Evolutionary conservation across 1,140 invertebrate species (phyloP), one percentile per base, ranked within the genome.

Genomic region (Bombus sylvicola): DNA sequence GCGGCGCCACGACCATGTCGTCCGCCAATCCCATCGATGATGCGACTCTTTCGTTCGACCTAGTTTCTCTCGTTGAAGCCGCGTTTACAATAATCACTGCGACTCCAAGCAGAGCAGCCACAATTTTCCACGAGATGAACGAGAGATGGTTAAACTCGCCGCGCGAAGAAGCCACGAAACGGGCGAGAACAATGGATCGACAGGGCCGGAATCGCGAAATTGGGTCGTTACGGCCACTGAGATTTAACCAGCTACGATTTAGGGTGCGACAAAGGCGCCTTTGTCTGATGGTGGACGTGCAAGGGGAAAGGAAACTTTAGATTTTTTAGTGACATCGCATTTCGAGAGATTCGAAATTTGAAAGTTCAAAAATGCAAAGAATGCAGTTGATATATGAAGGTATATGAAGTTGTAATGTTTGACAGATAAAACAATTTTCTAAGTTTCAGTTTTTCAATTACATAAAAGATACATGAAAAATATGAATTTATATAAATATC

Each of bases 21-120:
- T 25, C 74, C 69, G 43, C 73, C 47, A 22, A 53, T 53, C 57
- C 47, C 31, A 64, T 81, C 71, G 80, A 87, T 83, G 71, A 88
- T 37, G 66, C 74, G 64, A 83, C 47, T 86, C 78, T 87, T 88
- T 78, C 69, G 79, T 76, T 80, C 69, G n/a, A 53, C 73, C 69
- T 79, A 31, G 59, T 87, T 53, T 22, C 47, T 53, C 47, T 69
- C 75, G 85, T 66, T 75, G 73, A 88, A 62, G 22, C 43, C 22
- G 31, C 37, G 37, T 66, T 86, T 77, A 72, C 41, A 64, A 83
- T 82, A 78, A 83, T 88, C 62, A 62, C 47, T 25, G 47, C 78
- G 57, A 34, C 73, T 53, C 28, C 34, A n/a, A 57, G n/a, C 83
- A 31, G 71, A 71, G 15, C 66, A 39, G 47, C 18, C 6, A 53